Evolutionary conservation across 2,888 invertebrate genomes (phyloP).

Genomic region (Caenorhabditis zanzibari): DNA sequence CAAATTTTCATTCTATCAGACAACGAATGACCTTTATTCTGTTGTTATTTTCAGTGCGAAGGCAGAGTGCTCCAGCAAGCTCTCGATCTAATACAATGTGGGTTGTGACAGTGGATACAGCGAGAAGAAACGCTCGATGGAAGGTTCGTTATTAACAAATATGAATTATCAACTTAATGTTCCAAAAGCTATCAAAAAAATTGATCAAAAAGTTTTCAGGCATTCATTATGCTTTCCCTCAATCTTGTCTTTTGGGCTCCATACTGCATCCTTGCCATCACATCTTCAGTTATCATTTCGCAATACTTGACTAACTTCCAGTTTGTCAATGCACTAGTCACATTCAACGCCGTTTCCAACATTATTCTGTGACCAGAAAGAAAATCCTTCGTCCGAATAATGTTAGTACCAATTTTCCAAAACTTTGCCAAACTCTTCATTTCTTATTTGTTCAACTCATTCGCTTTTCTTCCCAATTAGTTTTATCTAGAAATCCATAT

Average conservation of each 20-base stretch:
- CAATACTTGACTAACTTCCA: constrained; percentile 67
- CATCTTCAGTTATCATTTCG: constrained; percentile 64
- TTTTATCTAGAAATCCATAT: constrained; percentile 31
- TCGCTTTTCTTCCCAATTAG: constrained; percentile 22
- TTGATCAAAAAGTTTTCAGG: constrained; percentile 52
- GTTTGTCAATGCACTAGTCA: constrained; percentile 72
- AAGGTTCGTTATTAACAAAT: constrained; percentile 58
- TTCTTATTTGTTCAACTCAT: background rate
- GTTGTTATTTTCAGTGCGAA: constrained; percentile 37
- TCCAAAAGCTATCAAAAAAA: too few species aligned
- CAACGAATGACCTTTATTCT: background rate
- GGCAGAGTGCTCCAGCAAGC: constrained; percentile 55
- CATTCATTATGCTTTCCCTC: constrained; percentile 73
- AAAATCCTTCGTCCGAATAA: background rate
- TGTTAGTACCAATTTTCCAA: constrained; percentile 18
- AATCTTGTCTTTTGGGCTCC: constrained; percentile 76
- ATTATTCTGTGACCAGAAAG: constrained; percentile 57
- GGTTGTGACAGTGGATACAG: constrained; percentile 68
- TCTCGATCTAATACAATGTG: constrained; percentile 63
- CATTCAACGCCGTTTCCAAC: constrained; percentile 74
- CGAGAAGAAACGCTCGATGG: constrained; percentile 67
- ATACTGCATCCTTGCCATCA: constrained; percentile 71
- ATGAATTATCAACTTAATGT: too few species aligned
- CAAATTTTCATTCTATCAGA: background rate
- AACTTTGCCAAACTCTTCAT: constrained; percentile 13